Evolutionary conservation across 2,797 vertebrate species (phyloP).

Genomic region (Esox masquinongy): DNA sequence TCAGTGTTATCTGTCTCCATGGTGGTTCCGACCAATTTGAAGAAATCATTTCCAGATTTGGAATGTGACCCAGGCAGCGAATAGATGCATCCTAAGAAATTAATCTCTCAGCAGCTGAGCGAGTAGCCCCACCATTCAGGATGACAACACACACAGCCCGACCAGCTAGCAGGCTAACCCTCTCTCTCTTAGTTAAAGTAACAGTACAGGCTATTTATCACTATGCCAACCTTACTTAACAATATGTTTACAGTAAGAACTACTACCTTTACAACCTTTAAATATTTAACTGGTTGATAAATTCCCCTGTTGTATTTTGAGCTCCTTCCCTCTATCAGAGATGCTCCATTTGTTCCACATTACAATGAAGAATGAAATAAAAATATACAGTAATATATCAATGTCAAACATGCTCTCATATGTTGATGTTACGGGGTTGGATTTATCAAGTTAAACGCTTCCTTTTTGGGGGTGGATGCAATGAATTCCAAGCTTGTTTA

Average conservation of each 20-base stretch:
- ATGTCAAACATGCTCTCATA: constrained; percentile 47
- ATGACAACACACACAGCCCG: constrained; percentile 6
- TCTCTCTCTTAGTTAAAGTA: constrained; percentile 21
- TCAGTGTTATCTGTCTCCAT: constrained; percentile 59
- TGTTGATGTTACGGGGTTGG: constrained; percentile 28
- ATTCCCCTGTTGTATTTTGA: constrained; percentile 36
- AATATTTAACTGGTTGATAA: constrained; percentile 8
- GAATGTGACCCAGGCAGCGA: constrained; percentile 48
- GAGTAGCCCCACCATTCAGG: constrained; percentile 25
- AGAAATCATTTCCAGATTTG: constrained; percentile 68
- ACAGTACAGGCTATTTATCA: constrained; percentile 38
- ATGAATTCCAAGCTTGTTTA: constrained; percentile 76
- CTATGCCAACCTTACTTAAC: too few relatives aligned
- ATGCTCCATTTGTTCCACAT: constrained; percentile 45
- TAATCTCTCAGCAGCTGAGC: constrained; percentile 41
- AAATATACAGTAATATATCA: constrained; percentile 32
- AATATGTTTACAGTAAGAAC: background rate
- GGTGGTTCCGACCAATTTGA: constrained; percentile 55
- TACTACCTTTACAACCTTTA: background rate
- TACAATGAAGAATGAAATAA: background rate
- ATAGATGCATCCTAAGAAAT: constrained; percentile 48
- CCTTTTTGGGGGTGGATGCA: constrained; percentile 47
- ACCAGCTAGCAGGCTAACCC: background rate
- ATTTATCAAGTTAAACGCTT: constrained; percentile 43
- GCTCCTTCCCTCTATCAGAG: constrained; percentile 49